These are phyloP conservation scores for Parnassius apollo DNA, from an alignment of 2,888 invertebrate genomes.

Conservation along the genomic window DNA sequence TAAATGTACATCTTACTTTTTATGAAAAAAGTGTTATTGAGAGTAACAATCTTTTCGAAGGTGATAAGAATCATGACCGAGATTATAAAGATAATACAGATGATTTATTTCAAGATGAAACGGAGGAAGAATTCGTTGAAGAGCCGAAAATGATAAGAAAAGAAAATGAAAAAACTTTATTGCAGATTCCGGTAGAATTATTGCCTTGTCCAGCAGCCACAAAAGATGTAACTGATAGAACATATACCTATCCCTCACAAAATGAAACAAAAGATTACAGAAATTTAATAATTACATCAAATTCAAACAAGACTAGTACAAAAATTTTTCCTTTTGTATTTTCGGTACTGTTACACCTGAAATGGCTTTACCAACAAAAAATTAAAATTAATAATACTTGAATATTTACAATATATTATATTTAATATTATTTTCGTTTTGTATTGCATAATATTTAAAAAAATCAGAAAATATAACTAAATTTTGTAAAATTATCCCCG, in stretches of 20 bases:
- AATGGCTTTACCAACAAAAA: too few relatives aligned
- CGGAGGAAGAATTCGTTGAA: constrained; percentile 60
- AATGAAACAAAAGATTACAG: constrained; percentile 79
- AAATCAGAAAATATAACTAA: too few relatives aligned
- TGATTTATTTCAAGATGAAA: constrained; percentile 61
- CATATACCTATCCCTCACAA: constrained; percentile 80
- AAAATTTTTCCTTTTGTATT: constrained; percentile 5
- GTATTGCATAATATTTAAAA: too few relatives aligned
- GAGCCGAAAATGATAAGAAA: constrained; percentile 60
- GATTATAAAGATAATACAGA: constrained; percentile 63
- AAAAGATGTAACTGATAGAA: constrained; percentile 82
- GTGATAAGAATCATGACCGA: constrained; percentile 60
- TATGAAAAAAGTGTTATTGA: constrained; percentile 60
- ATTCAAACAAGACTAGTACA: constrained; percentile 33
- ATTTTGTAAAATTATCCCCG: too few relatives aligned
- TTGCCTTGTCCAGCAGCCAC: constrained; percentile 82
- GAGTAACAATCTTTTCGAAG: constrained; percentile 54
- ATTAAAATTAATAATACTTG: too few relatives aligned
- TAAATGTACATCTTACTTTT: constrained; percentile 68
- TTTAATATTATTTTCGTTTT: too few relatives aligned
- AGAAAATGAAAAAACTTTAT: constrained; percentile 71
- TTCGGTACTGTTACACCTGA: too few relatives aligned
- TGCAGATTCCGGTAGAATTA: constrained; percentile 79
- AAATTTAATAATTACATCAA: constrained; percentile 61
- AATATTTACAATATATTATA: too few relatives aligned